Evolutionary conservation across 2,797 vertebrate species (phyloP).

Genomic region (Chiloscyllium punctatum): DNA sequence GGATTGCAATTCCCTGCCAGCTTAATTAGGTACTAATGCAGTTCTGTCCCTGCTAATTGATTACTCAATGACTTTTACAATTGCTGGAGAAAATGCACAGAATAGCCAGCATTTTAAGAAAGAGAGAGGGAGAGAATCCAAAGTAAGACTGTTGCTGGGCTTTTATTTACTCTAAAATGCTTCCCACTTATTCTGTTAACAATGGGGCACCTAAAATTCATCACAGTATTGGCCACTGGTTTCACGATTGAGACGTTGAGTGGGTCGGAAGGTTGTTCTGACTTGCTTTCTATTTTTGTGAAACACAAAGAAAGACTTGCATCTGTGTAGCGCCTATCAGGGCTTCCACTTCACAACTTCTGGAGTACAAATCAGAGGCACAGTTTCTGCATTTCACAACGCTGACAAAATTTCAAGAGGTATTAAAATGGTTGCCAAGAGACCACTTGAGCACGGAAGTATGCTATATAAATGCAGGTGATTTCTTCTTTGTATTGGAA

Average conservation of each 20-base stretch:
- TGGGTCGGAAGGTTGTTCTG: background rate
- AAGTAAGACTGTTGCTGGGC: background rate
- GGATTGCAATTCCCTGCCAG: constrained; percentile 38
- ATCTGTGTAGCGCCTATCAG: background rate
- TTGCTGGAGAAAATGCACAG: background rate
- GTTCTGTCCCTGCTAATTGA: constrained; percentile 40
- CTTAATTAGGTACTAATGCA: constrained; percentile 41
- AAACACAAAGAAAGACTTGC: background rate
- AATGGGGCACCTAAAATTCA: background rate
- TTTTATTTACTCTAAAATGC: background rate
- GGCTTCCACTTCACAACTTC: background rate
- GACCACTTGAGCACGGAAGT: background rate
- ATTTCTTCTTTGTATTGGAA: background rate
- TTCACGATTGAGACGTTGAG: background rate
- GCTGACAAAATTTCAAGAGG: background rate
- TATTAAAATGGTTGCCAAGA: background rate
- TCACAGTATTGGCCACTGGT: background rate
- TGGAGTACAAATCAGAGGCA: background rate
- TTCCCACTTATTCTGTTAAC: background rate
- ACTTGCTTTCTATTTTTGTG: background rate
- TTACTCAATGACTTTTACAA: constrained; percentile 40
- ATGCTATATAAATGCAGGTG: background rate
- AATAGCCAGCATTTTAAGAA: background rate
- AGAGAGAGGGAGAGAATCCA: background rate
- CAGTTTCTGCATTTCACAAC: background rate